Percentiles rank a stretch among this genome's conserved stretches.
Conservation (phyloP, 2,797 vertebrate species). For the Manis pentadactyla region DNA sequence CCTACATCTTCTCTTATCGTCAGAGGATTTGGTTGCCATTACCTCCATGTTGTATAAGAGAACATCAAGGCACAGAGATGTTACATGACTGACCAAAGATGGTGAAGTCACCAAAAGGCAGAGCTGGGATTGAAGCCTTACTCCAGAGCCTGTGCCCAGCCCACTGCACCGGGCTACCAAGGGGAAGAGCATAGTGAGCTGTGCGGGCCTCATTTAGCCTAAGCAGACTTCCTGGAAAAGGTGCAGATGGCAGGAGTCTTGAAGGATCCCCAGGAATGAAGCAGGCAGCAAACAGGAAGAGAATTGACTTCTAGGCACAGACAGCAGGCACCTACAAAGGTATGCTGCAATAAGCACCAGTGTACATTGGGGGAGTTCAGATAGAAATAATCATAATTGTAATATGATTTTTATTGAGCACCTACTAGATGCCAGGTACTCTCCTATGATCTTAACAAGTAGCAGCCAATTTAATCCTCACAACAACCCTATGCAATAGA, state of each 20-base stretch:
- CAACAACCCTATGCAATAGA: accelerated
- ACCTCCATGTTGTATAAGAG: background rate
- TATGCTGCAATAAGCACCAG: too few relatives aligned
- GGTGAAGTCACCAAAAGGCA: background rate
- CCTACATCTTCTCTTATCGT: background rate
- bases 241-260: background rate
- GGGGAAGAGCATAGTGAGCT: accelerated
- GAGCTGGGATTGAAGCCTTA: background rate
- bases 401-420: background rate
- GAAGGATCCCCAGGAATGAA: background rate
- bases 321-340: background rate
- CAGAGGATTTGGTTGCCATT: too few relatives aligned
- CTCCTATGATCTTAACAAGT: too few relatives aligned
- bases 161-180: too few relatives aligned
- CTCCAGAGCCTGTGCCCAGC: accelerated
- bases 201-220: background rate
- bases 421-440: background rate
- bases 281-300: background rate
- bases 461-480: background rate
- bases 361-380: accelerated
- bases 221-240: background rate
- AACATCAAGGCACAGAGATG: background rate
- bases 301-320: background rate
- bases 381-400: background rate
- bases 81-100: background rate